These are phyloP conservation scores for Aphaenogaster rudis DNA, from an alignment of 1,140 invertebrate genomes.

Conservation along the genomic window DNA sequence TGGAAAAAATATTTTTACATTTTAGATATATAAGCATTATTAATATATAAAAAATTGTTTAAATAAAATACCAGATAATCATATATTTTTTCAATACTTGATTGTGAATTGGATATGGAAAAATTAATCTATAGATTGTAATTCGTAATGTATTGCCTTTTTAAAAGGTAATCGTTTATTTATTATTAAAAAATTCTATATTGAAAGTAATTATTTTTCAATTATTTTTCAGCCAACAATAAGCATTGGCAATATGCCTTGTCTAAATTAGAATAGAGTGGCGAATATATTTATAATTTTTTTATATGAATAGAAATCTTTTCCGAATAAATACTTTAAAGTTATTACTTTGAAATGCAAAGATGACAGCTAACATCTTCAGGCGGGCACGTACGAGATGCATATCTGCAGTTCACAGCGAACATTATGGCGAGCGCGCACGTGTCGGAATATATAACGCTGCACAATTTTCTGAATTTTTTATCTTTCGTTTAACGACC, in stretches of 20 bases:
- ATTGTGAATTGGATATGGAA: constrained; percentile 2
- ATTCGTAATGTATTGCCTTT: neutral
- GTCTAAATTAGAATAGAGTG: neutral
- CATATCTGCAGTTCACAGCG: constrained; percentile 15
- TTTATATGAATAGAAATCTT: neutral
- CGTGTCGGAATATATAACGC: constrained; percentile 3
- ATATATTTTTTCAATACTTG: neutral
- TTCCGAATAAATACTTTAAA: neutral
- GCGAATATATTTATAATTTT: neutral
- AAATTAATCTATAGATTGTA: neutral
- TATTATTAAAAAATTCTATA: no score
- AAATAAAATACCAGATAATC: neutral
- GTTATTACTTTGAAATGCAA: neutral
- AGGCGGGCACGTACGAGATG: neutral
- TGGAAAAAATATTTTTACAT: neutral
- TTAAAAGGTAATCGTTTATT: neutral
- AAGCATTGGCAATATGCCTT: neutral
- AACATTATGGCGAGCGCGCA: neutral
- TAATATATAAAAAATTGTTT: neutral
- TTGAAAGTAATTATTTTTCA: neutral
- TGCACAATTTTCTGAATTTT: constrained; percentile 1
- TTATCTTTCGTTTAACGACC: constrained; percentile 34
- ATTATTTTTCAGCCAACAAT: neutral
- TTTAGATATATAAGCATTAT: neutral
- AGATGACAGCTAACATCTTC: neutral